Base-by-base conservation (phyloP, 1,140 invertebrate genomes). In the Dryas iulia region DNA sequence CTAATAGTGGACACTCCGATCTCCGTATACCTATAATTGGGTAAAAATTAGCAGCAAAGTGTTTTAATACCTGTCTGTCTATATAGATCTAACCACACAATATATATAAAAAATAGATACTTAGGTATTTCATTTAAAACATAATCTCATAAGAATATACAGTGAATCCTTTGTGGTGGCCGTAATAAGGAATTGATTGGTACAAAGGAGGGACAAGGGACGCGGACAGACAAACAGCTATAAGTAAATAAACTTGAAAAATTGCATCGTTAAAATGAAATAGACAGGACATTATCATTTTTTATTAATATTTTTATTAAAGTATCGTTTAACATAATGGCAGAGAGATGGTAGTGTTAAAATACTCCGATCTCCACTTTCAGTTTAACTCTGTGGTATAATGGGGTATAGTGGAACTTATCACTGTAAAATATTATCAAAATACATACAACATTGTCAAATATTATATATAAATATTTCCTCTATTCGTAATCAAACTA, bases 201-300 rank as follows among this genome's bases (percentile, higher is more conserved):
- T 69, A 69, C 58, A 59, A 69, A 63, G 60, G 66, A 69, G 66
- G 66, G 59, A 58, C 59, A 69, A 28, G 67, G 67, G 67, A 30
- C 39, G 39, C n/a, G 12, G 24, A 5, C 67, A 59, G 60, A 69
- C 67, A 69, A 69, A 69, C 54, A 30, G 64, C 58, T 66, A 71
- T 67, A 53, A 39, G 64, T 72, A 67, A 70, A 65, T 70, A 70
- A 58, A 70, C 57, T 56, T 62, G 56, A 70, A 59, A 54, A 60
- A 58, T 59, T 35, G 26, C 10, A 3, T n/a, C 61, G 1, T 57
- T 8, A 12, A 21, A 65, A 33, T 14, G n/a, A 47, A 30, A 59
- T 53, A 69, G 67, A 69, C 60, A 69, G 31, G 60, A 14, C 67
- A 31, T 7, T 0, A 26, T 31, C 1, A 18, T 47, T 21, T 18